Percentiles rank a stretch among this genome's conserved stretches.
Evolutionary conservation across 2,113 vertebrate genomes (phyloP).

Genomic region (Semnornis frantzii): DNA sequence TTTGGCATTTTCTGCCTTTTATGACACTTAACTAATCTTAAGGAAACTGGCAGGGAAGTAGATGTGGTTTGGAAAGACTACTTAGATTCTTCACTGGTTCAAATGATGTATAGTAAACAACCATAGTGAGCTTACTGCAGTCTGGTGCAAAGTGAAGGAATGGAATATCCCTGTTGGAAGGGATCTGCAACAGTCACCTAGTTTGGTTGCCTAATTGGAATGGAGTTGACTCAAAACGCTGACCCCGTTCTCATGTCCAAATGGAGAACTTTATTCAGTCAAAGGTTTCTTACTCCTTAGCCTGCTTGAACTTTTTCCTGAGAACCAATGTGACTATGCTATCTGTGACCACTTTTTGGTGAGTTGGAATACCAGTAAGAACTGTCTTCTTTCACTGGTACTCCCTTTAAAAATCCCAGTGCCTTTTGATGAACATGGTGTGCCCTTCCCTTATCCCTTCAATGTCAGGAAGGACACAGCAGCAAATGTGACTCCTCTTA

Average conservation of each 20-base stretch:
- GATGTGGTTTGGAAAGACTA: background rate
- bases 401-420: background rate
- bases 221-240: background rate
- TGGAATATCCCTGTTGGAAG: background rate
- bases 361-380: background rate
- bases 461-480: background rate
- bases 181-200: background rate
- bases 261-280: background rate
- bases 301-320: background rate
- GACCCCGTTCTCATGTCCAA: background rate
- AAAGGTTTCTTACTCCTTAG: background rate
- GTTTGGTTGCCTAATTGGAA: background rate
- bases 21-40: background rate
- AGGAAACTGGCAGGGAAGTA: background rate
- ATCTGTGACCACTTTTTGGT: background rate
- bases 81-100: background rate
- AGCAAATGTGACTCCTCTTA: fast-evolving
- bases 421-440: background rate
- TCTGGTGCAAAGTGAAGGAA: background rate
- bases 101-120: background rate
- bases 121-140: background rate
- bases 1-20: background rate
- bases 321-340: background rate
- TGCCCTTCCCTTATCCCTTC: background rate
- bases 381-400: background rate